phyloP scores from a whole-genome alignment of 2,888 invertebrate genomes.

The Tetranychus piercei region DNA sequence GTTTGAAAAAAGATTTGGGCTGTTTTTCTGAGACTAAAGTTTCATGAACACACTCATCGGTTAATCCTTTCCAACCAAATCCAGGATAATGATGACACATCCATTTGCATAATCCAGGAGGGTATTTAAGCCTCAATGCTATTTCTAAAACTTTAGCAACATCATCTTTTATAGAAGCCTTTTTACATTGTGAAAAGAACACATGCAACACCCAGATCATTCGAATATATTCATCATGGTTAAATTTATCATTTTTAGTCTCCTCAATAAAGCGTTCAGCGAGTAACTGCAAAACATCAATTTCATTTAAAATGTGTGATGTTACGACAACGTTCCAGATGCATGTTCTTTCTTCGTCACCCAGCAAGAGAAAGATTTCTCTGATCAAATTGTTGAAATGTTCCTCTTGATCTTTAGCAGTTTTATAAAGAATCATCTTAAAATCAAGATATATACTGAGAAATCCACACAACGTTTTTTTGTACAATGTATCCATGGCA shows the following conservation, averaged over 20 bases:
- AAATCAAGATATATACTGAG: background rate
- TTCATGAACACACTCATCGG: background rate
- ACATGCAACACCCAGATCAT: constrained; percentile 3
- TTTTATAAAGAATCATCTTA: background rate
- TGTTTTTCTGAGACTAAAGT: constrained; percentile 3
- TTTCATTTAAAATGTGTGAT: background rate
- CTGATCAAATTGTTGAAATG: background rate
- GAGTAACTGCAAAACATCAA: background rate
- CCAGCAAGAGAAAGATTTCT: background rate
- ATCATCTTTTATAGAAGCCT: background rate
- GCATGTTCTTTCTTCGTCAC: background rate
- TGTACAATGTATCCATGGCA: background rate
- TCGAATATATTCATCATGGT: background rate
- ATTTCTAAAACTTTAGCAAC: background rate
- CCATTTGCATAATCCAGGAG: background rate
- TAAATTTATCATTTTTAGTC: background rate
- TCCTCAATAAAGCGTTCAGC: background rate
- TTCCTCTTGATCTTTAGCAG: background rate
- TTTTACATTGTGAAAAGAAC: background rate
- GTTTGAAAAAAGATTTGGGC: background rate
- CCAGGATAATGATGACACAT: constrained; percentile 8
- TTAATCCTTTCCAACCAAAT: constrained; percentile 3
- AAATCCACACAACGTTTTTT: background rate
- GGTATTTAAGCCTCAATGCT: background rate
- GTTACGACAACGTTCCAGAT: background rate